phyloP scores from a whole-genome alignment of 2,888 invertebrate genomes.

The Caenorhabditis macrosperma region DNA sequence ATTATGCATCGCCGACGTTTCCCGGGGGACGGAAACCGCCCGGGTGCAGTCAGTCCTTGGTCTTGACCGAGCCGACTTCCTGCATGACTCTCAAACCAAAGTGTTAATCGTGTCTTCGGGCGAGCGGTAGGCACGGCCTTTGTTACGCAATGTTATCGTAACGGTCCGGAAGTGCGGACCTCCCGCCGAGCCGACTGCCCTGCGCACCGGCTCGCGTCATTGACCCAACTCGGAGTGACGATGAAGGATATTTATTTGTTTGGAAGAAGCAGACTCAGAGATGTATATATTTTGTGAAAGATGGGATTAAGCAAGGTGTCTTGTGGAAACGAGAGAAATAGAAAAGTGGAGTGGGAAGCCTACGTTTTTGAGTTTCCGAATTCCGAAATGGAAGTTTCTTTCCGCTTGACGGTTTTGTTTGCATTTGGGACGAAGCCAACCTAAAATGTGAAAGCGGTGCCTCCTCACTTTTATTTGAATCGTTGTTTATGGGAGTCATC shows the following conservation, averaged over 20 bases:
- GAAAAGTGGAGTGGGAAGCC: neutral
- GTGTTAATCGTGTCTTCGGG: slow-evolving; percentile 50
- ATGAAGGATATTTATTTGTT: slow-evolving; percentile 29
- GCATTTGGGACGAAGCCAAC: slow-evolving; percentile 49
- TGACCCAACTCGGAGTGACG: neutral
- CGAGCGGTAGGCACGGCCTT: slow-evolving; percentile 29
- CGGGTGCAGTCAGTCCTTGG: slow-evolving; percentile 9
- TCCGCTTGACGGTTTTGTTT: slow-evolving; percentile 60
- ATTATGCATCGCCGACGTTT: slow-evolving; percentile 51
- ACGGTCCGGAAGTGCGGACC: slow-evolving; percentile 56
- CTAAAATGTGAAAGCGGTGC: slow-evolving; percentile 33
- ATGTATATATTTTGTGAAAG: slow-evolving; percentile 43
- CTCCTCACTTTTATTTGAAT: slow-evolving; percentile 23
- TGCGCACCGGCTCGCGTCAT: slow-evolving; percentile 15
- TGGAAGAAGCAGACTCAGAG: slow-evolving; percentile 17
- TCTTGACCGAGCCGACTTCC: slow-evolving; percentile 38
- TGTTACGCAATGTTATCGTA: slow-evolving; percentile 54
- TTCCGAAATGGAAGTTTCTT: slow-evolving; percentile 55
- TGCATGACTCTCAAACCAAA: slow-evolving; percentile 28
- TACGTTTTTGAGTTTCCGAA: slow-evolving; percentile 56
- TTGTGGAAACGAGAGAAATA: slow-evolving; percentile 2
- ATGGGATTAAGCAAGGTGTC: slow-evolving; percentile 47
- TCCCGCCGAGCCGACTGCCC: slow-evolving; percentile 20
- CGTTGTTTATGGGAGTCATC: slow-evolving; percentile 43
- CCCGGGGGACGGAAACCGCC: slow-evolving; percentile 41